Evolutionary conservation across 2,888 invertebrate genomes (phyloP).

Genomic region (Limnephilus auricula): DNA sequence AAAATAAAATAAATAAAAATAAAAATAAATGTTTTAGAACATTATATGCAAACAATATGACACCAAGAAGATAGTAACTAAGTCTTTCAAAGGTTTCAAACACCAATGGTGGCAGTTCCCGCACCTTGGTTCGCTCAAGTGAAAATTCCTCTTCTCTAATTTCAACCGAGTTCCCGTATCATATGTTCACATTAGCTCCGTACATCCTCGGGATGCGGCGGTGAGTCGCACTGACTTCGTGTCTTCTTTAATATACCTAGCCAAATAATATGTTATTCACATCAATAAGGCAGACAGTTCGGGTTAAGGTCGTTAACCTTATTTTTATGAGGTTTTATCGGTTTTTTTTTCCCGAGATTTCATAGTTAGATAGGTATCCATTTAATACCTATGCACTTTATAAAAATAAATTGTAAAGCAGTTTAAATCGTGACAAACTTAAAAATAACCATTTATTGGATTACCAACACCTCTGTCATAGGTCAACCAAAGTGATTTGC

Average conservation of each 20-base stretch:
- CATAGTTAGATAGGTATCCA: no score
- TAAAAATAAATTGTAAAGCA: no score
- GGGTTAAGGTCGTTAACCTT: neutral
- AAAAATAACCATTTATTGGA: no score
- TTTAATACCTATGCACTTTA: no score
- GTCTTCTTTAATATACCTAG: neutral
- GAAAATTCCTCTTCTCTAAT: constrained; percentile 58
- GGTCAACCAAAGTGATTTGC: no score
- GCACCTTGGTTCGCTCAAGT: constrained; percentile 56
- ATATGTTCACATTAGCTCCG: constrained; percentile 56
- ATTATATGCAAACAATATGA: no score
- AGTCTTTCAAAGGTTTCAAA: neutral
- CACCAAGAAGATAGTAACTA: neutral
- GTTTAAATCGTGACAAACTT: no score
- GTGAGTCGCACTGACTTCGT: neutral
- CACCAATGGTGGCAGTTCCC: constrained; percentile 13
- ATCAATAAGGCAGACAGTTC: no score
- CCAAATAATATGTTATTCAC: neutral
- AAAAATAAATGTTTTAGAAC: no score
- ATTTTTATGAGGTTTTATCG: neutral
- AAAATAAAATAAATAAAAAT: no score
- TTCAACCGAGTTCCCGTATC: constrained; percentile 63
- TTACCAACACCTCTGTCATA: no score
- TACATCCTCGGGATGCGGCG: constrained; percentile 14
- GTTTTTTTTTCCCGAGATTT: neutral